Base-by-base conservation (phyloP, 2,113 vertebrate genomes). In the Furnarius figulus region DNA sequence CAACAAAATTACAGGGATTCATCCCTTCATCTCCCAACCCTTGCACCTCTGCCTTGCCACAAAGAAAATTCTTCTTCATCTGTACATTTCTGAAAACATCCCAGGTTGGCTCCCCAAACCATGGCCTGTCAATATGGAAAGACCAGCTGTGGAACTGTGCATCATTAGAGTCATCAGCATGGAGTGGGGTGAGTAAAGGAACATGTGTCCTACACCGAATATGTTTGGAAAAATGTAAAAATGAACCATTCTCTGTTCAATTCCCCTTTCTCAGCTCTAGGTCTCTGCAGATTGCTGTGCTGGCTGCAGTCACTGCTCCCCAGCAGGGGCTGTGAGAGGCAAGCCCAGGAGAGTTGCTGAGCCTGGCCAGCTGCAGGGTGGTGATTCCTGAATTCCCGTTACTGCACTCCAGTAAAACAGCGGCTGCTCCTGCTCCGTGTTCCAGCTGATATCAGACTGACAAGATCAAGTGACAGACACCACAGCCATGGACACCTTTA, bases 1-100 rank as follows among this genome's bases (percentile, higher is more conserved):
- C 63, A 92, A 84, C 46, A 77, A 74, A 94, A 89, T 74, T 86
- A 84, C 65, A 84, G 46, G 76, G 46, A 84, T 86, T 84, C 59
- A 40, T 73, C 46, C 25, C 84, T 80, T 86, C 72, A 28, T 56
- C 72, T 95, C 79, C 63, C 76, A 84, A 37, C 40, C n/a, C 37
- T 90, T 16, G 5, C 50, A 84, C 50, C 55, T 91, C 72, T 58
- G 7, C 55, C 63, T 74, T 52, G 53, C 59, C 63, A 65, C 49
- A 53, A 37, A 58, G 42, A 53, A 31, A 40, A 65, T 6, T 67
- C 67, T 71, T 40, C 42, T n/a, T 5, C 55, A 55, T 50, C 47
- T 75, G 40, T n/a, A 14, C 39, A 3, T 74, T 94, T 50, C 65
- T 40, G 66, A 37, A 40, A 84, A 49, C 12, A 47, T 16, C 47